Evolutionary conservation across 2,113 vertebrate genomes (phyloP), one percentile per base, ranked within the genome.

Genomic region (Zootoca vivipara): DNA sequence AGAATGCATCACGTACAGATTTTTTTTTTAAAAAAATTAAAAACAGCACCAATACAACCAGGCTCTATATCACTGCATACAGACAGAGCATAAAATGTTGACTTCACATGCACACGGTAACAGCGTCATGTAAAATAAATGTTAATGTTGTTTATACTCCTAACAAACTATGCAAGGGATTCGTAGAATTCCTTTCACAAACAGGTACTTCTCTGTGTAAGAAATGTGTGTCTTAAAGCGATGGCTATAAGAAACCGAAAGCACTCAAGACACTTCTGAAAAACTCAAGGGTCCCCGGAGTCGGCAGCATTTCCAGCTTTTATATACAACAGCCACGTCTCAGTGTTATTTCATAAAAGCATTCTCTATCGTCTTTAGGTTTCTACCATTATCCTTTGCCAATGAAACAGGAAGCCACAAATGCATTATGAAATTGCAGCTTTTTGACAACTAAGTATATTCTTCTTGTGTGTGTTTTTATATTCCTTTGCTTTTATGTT

Each of bases 341-440:
- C 13, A 40, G 16, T 38, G 2, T 20, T 67, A 16, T 20, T 67
- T 82, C 82, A 64, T 10, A 64, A 40, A 85, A 77, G 28, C 12
- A 33, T 40, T 42, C 67, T 46, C 18, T 12, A 46, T 33, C 10
- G 7, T 67, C 35, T 78, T 86, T 62, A 86, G 38, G 40, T 67
- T 78, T 46, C 85, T 78, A 5, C 85, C 78, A 20, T 67, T 78
- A 77, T 46, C 38, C 58, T 56, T 77, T 77, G 65, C 7, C 13
- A 64, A n/a, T 83, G 64, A 67, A 88, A 88, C 40, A 78, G 22
- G 62, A 78, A 88, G 72, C n/a, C 69, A 58, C 46, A 83, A 87
- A 30, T 83, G 10, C 10, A 64, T 56, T 83, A 22, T 52, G 70
- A n/a, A 67, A 82, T 78, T n/a, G 72, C 74, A 87, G 46, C 38